Base-by-base conservation (phyloP, 1,140 invertebrate genomes). In the Druon quercuslanigerum region DNA sequence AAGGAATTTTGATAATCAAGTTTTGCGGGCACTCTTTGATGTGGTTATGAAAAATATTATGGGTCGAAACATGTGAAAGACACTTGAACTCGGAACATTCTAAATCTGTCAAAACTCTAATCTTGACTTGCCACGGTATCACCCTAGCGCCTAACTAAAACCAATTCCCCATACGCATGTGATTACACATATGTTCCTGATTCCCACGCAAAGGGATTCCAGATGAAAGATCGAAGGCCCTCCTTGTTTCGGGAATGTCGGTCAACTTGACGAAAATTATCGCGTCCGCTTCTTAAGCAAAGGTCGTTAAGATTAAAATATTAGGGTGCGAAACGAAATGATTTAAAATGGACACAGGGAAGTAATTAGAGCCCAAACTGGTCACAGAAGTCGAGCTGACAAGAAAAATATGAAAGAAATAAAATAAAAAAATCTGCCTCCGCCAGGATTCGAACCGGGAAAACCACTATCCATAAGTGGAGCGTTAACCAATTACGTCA, bases 131-230 rank as follows among this genome's bases (percentile, higher is more conserved):
- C 6, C 14, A n/a, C 16, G 52, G 13, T 54, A 54, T 54, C 13
- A 54, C 52, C 52, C 52, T n/a, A 33, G 25, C 25, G 25, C 25
- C 25, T 33, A 33, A 33, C 25, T 33, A 54, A 54, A 54, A 54
- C 52, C 52, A 54, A 54, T 54, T 54, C 17, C 52, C 17, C 52
- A 54, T 54, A 54, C 52, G 52, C 52, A 54, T 54, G 17, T 54
- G 52, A 54, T 54, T 54, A 54, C 52, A 54, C 52, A 54, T 54
- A 54, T 54, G 52, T 54, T 54, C 52, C 17, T 54, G 13, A 54
- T 54, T 54, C 52, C 52, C 52, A 54, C 52, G 52, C 52, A 54
- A 54, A 54, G 17, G 52, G 9, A 17, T n/a, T 54, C 13, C 52
- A 54, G 52, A 54, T 54, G 52, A 54, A 54, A 54, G 52, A 54